Base-by-base conservation (phyloP, 2,797 vertebrate genomes). In the Steatocranus sp. region DNA sequence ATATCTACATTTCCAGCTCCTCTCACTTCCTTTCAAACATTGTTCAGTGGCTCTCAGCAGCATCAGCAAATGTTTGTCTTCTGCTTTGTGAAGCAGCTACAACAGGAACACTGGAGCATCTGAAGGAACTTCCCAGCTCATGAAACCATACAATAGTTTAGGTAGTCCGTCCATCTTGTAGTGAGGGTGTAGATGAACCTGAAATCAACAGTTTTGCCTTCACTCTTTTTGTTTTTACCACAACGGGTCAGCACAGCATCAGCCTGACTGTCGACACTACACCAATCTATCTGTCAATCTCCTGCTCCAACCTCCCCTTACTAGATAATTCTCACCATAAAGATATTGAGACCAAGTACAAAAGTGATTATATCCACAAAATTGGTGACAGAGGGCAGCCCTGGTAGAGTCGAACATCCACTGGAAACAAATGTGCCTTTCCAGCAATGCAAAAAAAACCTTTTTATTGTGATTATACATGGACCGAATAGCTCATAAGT, bases 261-360 rank as follows among this genome's bases (percentile, higher is more conserved):
- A 18, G 6, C 38, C 4, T 41, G 0, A 43, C 63, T 43, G 20
- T 23, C 2, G 5, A 25, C 4, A 11, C 20, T 18, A 2, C 38
- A 7, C 36, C 0, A 41, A 68, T 15, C 61, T 36, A 41, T 25
- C 36, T 15, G n/a, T 66, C n/a, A 25, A 4, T 15, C 34, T 68
- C 20, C 36, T 9, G 36, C 20, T 23, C 63, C 8, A 6, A 15
- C 20, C 63, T 41, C 12, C 63, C 0, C 20, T 68, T 25, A 25
- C 8, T 2, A 14, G 36, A 36, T 68, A 41, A 41, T 25, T 68
- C 63, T 4, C 63, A 58, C 27, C 15, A 50, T 0, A 50, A 0
- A 50, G 49, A 50, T 20, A 50, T 50, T 50, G 5, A 50, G n/a
- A 50, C 49, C 0, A 50, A 50, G n/a, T 50, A 50, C n/a, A 50